Evolutionary conservation across 2,113 vertebrate genomes (phyloP), one percentile per base, ranked within the genome.

Genomic region (Caretta caretta): DNA sequence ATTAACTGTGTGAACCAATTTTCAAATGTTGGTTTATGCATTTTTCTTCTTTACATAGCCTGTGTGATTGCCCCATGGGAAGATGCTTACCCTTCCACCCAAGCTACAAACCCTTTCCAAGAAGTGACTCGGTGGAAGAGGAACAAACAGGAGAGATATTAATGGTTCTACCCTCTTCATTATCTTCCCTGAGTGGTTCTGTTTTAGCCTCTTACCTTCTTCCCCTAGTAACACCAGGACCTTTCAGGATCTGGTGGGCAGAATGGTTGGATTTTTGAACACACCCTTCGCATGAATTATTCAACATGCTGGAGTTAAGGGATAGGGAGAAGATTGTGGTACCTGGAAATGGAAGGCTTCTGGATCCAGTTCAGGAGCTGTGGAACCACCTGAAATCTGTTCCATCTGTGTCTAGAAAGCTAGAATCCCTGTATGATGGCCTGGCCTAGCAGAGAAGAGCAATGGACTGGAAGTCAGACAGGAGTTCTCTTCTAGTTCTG

Each of bases 201-300:
- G 62, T 69, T 69, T 69, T 69, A 69, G 5, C 86, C 94, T 83
- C 46, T 95, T 94, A 35, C 93, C 56, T 89, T 89, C 80, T 90
- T 22, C 2, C 17, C 62, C 14, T 29, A 65, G 31, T 16, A 65
- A 31, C 29, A 65, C 31, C 14, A 35, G 62, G 31, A 35, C 31
- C 31, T 65, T 35, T 65, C 62, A 35, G 62, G 13, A 65, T 38
- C 79, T 91, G 29, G 54, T 82, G 76, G 82, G 24, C 46, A 20
- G 86, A 78, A 42, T 75, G 82, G 11, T 56, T 83, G 5, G 31
- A 35, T 62, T 31, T 31, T 62, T 62, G 59, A 62, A 62, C 14
- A 16, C 27, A 62, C 59, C 59, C 6, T 13, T 62, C 8, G 59
- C 6, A 65, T 65, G 35, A 16, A 62, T 62, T 62, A 62, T 62